Evolutionary conservation across 2,888 invertebrate genomes (phyloP).

Genomic region (Drosophila heteroneura): DNA sequence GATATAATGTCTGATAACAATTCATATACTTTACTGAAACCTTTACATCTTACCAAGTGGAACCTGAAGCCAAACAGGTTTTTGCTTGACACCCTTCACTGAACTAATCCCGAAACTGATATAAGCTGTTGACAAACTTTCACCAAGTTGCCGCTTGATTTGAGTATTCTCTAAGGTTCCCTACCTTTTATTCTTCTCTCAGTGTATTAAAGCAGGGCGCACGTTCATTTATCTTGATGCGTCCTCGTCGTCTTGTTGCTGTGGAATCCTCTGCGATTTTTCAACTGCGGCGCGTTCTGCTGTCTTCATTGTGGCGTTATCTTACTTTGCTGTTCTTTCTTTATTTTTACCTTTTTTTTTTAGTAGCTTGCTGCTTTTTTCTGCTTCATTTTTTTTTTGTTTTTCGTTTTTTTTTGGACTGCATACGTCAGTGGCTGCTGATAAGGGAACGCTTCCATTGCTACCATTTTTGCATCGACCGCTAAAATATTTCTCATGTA

Average conservation of each 20-base stretch:
- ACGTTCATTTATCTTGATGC: slow-evolving; percentile 75
- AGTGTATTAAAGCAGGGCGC: slow-evolving; percentile 51
- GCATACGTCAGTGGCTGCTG: slow-evolving; percentile 75
- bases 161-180: background rate
- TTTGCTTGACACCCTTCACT: background rate
- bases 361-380: slow-evolving; percentile 11
- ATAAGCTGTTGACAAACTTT: background rate
- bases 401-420: slow-evolving; percentile 36
- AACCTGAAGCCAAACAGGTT: background rate
- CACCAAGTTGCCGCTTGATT: background rate
- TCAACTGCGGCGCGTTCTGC: slow-evolving; percentile 81
- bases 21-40: background rate
- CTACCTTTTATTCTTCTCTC: background rate
- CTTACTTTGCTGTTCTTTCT: slow-evolving; percentile 47
- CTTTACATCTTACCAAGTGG: background rate
- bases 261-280: slow-evolving; percentile 62
- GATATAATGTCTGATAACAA: background rate
- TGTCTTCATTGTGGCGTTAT: slow-evolving; percentile 81
- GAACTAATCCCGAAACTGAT: background rate
- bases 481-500: slow-evolving; percentile 80
- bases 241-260: slow-evolving; percentile 22
- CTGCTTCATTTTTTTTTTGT: background rate
- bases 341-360: slow-evolving; percentile 30
- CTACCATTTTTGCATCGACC: slow-evolving; percentile 79
- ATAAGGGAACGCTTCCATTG: slow-evolving; percentile 72